Evolutionary conservation across 1,140 invertebrate species (phyloP).

Genomic region (Lithobius niger): DNA sequence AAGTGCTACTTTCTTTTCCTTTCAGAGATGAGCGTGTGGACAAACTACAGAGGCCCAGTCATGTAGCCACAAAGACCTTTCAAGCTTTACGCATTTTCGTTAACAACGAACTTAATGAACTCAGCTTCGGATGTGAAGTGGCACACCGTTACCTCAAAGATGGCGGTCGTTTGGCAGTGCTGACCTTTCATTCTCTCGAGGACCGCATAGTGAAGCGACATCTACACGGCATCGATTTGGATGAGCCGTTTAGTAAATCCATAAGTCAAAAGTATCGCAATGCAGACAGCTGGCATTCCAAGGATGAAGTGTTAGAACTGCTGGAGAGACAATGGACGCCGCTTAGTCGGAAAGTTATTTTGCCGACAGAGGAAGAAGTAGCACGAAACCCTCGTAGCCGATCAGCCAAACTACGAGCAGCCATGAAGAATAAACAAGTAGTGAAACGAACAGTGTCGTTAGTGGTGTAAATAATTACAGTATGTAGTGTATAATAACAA

Average conservation of each 20-base stretch:
- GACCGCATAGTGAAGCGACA: conserved; percentile 90
- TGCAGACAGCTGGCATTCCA: conserved; percentile 25
- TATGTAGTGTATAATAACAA: too few species aligned
- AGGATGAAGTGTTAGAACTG: conserved; percentile 43
- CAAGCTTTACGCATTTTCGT: conserved; percentile 91
- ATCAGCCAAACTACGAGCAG: conserved; percentile 76
- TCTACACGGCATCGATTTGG: conserved; percentile 56
- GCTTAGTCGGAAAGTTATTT: conserved; percentile 64
- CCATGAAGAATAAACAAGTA: conserved; percentile 38
- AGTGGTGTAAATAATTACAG: too few species aligned
- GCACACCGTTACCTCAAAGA: conserved; percentile 61
- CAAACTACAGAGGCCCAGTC: conserved; percentile 55
- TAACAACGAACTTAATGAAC: conserved; percentile 93
- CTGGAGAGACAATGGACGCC: conserved; percentile 52
- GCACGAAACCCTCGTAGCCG: conserved; percentile 63
- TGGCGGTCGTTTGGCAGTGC: conserved; percentile 58
- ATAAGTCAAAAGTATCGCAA: conserved; percentile 25
- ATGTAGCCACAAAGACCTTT: conserved; percentile 83
- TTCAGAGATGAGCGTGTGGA: conserved; percentile 43
- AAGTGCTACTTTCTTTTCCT: conserved; percentile 1
- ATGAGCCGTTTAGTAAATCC: conserved; percentile 28
- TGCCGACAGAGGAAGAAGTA: conserved; percentile 56
- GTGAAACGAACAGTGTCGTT: too few species aligned
- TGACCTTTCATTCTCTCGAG: conserved; percentile 87
- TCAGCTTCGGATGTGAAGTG: conserved; percentile 73